Evolutionary conservation across 2,888 invertebrate genomes (phyloP).

Genomic region (Troides helena): DNA sequence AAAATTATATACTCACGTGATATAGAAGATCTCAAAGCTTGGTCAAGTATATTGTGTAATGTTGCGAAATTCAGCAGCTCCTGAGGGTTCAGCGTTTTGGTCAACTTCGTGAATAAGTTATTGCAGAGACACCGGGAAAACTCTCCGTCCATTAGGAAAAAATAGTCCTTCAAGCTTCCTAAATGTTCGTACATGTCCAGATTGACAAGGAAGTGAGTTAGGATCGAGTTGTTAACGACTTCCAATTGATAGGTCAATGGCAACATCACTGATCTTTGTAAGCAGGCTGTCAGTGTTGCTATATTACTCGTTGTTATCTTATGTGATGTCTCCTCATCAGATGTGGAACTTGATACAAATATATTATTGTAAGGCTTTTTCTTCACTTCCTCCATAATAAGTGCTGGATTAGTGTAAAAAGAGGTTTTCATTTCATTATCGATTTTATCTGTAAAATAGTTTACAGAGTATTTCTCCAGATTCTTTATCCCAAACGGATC

Average conservation of each 20-base stretch:
- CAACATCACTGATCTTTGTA: conserved; percentile 84
- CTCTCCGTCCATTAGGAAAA: conserved; percentile 89
- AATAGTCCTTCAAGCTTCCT: conserved; percentile 87
- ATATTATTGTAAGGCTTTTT: conserved; percentile 69
- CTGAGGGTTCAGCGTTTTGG: conserved; percentile 82
- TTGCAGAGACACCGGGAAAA: conserved; percentile 86
- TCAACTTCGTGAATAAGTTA: conserved; percentile 84
- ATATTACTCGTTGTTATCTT: conserved; percentile 63
- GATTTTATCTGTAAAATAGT: conserved; percentile 56
- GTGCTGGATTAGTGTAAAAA: conserved; percentile 63
- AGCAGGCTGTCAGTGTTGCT: conserved; percentile 78
- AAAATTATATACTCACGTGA: conserved; percentile 67
- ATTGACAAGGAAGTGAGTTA: conserved; percentile 84
- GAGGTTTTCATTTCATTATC: conserved; percentile 49
- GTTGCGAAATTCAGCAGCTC: conserved; percentile 85
- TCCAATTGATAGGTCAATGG: conserved; percentile 85
- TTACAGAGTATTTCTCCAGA: conserved; percentile 45
- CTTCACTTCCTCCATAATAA: conserved; percentile 67
- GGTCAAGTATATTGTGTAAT: conserved; percentile 84
- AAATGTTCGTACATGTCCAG: conserved; percentile 85
- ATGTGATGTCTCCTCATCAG: conserved; percentile 52
- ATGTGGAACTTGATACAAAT: conserved; percentile 52
- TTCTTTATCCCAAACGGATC: conserved; percentile 69
- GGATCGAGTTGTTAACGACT: conserved; percentile 85
- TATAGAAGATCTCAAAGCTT: conserved; percentile 84